Evolutionary conservation across 1,140 invertebrate species (phyloP).

Genomic region (Zaprionus tsacasi): DNA sequence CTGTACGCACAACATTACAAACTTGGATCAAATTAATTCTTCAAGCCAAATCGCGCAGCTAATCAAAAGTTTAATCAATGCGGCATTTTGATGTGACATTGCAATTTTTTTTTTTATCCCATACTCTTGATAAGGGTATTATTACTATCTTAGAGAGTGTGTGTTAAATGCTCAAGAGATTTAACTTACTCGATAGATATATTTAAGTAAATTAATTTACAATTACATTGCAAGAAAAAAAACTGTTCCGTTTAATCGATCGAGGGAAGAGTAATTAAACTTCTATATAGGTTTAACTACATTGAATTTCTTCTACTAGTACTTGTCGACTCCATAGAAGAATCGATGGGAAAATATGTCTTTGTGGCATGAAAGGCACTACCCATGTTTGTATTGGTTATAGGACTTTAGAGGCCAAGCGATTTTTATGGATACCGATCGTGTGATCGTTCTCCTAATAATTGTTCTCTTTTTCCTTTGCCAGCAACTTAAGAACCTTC

Average conservation of each 20-base stretch:
- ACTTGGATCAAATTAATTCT: conserved; percentile 72
- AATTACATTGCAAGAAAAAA: not conserved
- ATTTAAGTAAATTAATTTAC: not conserved
- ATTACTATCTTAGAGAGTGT: not conserved
- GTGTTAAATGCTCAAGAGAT: too few species aligned
- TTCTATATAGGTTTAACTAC: not conserved
- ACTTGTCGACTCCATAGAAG: conserved; percentile 46
- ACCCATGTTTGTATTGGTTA: conserved; percentile 7
- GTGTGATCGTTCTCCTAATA: not conserved
- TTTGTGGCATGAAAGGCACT: conserved; percentile 47
- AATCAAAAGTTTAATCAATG: conserved; percentile 77
- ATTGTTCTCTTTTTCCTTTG: not conserved
- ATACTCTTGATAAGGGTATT: conserved; percentile 10
- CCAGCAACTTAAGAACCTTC: too few species aligned
- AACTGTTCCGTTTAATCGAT: too few species aligned
- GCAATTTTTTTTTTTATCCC: conserved; percentile 18
- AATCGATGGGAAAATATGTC: conserved; percentile 67
- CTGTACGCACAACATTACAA: conserved; percentile 53
- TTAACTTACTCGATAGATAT: too few species aligned
- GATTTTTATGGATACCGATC: conserved; percentile 42
- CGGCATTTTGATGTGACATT: conserved; percentile 74
- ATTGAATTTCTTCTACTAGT: conserved; percentile 13
- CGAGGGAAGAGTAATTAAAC: not conserved
- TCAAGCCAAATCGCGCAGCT: conserved; percentile 71
- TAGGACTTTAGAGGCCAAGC: conserved; percentile 6